phyloP scores from a whole-genome alignment of 30 jellyfish, hydroid and myxozoan species.

The Turritopsis rubra region DNA sequence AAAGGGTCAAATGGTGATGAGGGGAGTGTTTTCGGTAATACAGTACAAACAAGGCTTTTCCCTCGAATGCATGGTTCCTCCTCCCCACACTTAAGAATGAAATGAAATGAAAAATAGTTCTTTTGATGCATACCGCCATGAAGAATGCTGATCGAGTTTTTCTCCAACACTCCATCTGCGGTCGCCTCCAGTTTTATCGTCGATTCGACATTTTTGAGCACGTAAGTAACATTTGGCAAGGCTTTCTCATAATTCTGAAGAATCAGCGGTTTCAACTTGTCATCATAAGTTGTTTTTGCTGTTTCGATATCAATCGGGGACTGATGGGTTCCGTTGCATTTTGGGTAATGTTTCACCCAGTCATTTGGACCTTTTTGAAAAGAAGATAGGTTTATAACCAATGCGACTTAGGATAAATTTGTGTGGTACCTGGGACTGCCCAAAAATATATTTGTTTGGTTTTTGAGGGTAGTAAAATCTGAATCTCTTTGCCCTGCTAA shows the following conservation, averaged over 20 bases:
- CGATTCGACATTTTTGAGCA: neutral
- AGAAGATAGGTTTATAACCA: neutral
- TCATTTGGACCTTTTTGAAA: neutral
- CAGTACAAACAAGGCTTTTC: neutral
- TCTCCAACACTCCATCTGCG: neutral
- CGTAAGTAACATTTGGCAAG: neutral
- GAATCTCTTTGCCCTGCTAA: too few species aligned
- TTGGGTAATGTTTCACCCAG: neutral
- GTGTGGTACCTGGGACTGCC: too few species aligned
- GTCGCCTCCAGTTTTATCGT: neutral
- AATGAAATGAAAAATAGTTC: neutral
- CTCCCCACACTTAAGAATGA: too few species aligned
- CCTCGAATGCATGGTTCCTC: neutral
- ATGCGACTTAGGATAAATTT: neutral
- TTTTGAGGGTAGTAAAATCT: too few species aligned
- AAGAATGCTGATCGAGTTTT: neutral
- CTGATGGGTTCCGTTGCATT: neutral
- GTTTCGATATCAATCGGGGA: slow-evolving; percentile 7
- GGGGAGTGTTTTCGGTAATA: too few species aligned
- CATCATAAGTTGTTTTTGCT: neutral
- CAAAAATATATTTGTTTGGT: neutral
- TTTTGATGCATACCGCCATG: neutral
- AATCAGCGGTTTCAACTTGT: neutral
- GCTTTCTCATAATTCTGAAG: neutral
- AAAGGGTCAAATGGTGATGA: too few species aligned